phyloP scores from a whole-genome alignment of 2,113 vertebrate genomes.

The Channa maculata region DNA sequence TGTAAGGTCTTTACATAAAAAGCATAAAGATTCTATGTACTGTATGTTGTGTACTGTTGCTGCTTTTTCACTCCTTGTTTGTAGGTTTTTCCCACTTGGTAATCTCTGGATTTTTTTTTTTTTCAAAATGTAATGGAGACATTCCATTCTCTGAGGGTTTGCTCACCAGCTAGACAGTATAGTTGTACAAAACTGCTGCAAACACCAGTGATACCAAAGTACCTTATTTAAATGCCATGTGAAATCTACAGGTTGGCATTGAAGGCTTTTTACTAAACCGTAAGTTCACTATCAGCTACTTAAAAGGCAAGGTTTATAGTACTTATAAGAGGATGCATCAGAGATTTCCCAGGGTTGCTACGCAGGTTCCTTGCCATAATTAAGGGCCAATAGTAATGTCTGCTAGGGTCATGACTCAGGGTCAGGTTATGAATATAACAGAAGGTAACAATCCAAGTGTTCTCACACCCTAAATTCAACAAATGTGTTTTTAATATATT shows the following conservation, averaged over 20 bases:
- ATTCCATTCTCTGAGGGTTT: constrained; percentile 74
- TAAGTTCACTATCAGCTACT: constrained; percentile 61
- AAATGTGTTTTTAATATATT: constrained; percentile 41
- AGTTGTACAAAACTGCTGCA: constrained; percentile 37
- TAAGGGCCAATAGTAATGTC: constrained; percentile 48
- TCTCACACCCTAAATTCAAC: constrained; percentile 12
- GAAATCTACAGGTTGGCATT: constrained; percentile 12
- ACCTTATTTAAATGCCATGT: constrained; percentile 28
- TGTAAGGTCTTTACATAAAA: constrained; percentile 31
- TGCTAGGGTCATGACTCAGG: background rate
- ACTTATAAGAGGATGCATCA: background rate
- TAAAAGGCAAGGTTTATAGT: constrained; percentile 1
- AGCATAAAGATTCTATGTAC: constrained; percentile 26
- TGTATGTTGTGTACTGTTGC: constrained; percentile 43
- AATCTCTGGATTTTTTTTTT: constrained; percentile 51
- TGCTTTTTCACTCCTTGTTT: constrained; percentile 57
- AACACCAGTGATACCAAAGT: constrained; percentile 50
- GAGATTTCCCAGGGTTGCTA: background rate
- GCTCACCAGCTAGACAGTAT: constrained; percentile 11
- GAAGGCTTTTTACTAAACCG: constrained; percentile 48
- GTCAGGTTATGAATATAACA: constrained; percentile 18
- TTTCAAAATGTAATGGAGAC: constrained; percentile 67
- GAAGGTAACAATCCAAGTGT: constrained; percentile 31
- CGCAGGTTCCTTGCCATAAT: background rate
- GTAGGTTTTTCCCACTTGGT: constrained; percentile 52